Percentiles rank a stretch among this genome's conserved stretches.
These are phyloP conservation scores for Morus bassanus DNA, from an alignment of 2,797 vertebrate species.

Conservation along the genomic window DNA sequence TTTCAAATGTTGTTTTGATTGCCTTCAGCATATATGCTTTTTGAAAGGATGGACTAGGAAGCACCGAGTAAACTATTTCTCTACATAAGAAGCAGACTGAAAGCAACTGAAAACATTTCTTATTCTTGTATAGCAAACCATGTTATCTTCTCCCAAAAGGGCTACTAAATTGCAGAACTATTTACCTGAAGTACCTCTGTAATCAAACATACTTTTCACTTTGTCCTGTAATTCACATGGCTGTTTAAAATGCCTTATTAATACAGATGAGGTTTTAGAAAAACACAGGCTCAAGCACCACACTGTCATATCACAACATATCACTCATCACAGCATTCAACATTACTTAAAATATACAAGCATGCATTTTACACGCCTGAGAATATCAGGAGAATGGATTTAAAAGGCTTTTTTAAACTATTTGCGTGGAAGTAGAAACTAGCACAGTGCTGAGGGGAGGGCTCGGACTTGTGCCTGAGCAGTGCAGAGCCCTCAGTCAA, in stretches of 20 bases:
- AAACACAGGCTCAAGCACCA: not conserved
- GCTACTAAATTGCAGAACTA: not conserved
- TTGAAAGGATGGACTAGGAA: not conserved
- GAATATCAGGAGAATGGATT: not conserved
- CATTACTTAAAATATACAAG: not conserved
- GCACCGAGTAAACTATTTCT: not conserved
- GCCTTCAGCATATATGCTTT: not conserved
- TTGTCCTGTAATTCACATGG: not conserved
- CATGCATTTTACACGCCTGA: not conserved
- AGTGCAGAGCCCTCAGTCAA: not conserved
- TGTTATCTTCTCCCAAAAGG: not conserved
- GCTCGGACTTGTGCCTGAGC: not conserved
- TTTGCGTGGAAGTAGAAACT: not conserved
- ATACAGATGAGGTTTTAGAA: not conserved
- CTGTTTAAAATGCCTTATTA: not conserved
- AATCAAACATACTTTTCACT: not conserved
- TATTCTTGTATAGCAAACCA: not conserved
- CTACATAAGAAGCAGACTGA: not conserved
- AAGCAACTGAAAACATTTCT: not conserved
- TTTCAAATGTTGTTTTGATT: not conserved
- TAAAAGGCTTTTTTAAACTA: not conserved
- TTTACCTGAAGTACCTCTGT: not conserved
- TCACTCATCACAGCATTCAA: not conserved
- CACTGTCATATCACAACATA: not conserved
- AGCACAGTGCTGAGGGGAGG: not conserved